Percentiles rank a stretch among this genome's conserved stretches.
Evolutionary conservation across 2,113 vertebrate genomes (phyloP).

Genomic region (Pagrus major): DNA sequence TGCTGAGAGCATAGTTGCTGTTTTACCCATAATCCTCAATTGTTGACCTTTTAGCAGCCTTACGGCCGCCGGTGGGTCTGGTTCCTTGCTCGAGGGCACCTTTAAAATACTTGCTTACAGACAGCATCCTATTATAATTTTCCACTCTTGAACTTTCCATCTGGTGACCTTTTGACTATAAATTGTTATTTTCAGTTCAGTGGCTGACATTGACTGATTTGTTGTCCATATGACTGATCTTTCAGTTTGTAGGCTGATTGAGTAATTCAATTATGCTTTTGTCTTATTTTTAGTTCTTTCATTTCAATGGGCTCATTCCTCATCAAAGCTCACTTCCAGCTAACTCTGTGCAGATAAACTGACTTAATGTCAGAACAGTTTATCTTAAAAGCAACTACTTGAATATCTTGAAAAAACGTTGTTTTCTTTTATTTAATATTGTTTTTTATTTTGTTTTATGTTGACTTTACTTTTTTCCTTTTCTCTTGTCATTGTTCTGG

Average conservation of each 20-base stretch:
- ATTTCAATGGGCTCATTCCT: slow-evolving; percentile 19
- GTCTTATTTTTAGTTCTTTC: not conserved
- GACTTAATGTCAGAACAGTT: not conserved
- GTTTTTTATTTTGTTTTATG: not conserved
- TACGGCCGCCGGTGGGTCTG: not conserved
- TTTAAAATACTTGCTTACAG: not conserved
- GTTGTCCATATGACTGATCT: not conserved
- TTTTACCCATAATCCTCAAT: not conserved
- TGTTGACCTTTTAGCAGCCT: not conserved
- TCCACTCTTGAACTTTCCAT: not conserved
- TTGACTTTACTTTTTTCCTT: not conserved
- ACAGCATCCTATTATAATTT: not conserved
- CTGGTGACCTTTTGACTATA: slow-evolving; percentile 6
- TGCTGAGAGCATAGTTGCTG: not conserved
- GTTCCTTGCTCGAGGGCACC: not conserved
- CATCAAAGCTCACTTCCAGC: not conserved
- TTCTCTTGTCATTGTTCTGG: slow-evolving; percentile 6
- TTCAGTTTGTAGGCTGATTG: not conserved
- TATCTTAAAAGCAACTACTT: not conserved
- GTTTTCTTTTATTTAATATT: not conserved
- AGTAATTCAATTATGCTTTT: slow-evolving; percentile 8
- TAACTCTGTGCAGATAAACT: not conserved
- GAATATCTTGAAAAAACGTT: slow-evolving; percentile 11
- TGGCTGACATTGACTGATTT: not conserved
- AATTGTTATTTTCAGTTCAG: not conserved